Percentiles rank a stretch among this genome's conserved stretches.
phyloP scores from a whole-genome alignment of 2,888 invertebrate genomes.

The Parnassius orleans region DNA sequence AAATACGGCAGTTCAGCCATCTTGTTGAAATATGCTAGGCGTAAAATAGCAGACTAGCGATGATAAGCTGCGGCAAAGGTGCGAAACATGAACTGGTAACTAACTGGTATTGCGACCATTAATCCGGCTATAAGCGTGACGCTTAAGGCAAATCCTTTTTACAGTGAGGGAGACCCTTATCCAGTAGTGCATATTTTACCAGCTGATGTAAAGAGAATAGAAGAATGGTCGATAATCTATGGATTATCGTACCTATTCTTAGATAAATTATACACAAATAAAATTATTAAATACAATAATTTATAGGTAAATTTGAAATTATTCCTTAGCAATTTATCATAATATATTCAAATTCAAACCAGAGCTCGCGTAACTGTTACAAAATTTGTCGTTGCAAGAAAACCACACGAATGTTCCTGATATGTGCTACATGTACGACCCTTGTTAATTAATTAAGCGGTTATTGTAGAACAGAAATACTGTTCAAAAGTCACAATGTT shows the following conservation, averaged over 20 bases:
- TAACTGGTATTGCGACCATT: no score
- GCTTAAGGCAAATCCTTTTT: no score
- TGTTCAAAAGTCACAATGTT: no score
- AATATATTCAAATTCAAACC: neutral
- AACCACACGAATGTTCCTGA: constrained; percentile 6
- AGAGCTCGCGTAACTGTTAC: neutral
- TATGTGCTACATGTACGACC: neutral
- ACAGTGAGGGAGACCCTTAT: no score
- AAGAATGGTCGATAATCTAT: neutral
- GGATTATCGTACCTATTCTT: neutral
- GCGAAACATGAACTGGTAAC: no score
- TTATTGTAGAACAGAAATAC: neutral
- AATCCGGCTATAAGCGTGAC: no score
- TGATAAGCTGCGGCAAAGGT: no score
- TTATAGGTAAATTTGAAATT: neutral
- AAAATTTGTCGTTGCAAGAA: neutral
- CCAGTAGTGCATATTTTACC: no score
- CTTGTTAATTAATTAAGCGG: constrained; percentile 1
- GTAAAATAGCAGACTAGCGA: no score
- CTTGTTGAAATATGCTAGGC: no score
- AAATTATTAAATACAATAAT: neutral
- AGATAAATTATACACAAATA: neutral
- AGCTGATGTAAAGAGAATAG: no score
- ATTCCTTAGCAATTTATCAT: neutral
- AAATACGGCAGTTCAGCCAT: no score